Conservation (phyloP, 2,888 invertebrate species). For the Trissolcus japonicus region DNA sequence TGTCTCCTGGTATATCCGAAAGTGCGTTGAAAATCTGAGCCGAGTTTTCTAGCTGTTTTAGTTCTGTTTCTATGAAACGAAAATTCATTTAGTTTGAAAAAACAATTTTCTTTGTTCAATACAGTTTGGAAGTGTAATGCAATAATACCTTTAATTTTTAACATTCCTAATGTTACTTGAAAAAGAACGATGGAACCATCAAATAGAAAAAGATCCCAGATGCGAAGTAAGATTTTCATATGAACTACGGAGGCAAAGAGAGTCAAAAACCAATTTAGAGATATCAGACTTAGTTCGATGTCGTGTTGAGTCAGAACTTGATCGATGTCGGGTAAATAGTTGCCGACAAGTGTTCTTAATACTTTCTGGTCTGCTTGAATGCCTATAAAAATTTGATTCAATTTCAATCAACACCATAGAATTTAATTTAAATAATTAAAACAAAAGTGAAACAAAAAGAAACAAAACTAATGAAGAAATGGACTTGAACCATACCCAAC, state of each 20-base stretch:
- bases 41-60: constrained; percentile 93
- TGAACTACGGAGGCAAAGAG: constrained; percentile 97
- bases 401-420: neutral
- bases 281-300: constrained; percentile 95
- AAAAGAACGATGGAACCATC: constrained; percentile 97
- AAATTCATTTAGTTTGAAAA: neutral
- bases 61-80: constrained; percentile 81
- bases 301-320: constrained; percentile 95
- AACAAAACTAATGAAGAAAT: no score
- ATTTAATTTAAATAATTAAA: neutral
- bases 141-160: constrained; percentile 84
- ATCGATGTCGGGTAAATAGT: constrained; percentile 92
- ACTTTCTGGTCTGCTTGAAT: constrained; percentile 98
- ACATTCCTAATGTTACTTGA: constrained; percentile 95
- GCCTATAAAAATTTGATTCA: constrained; percentile 76
- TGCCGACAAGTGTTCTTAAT: constrained; percentile 92
- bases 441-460: neutral
- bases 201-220: constrained; percentile 98
- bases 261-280: constrained; percentile 98
- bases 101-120: neutral
- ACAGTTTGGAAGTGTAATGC: neutral
- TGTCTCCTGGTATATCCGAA: constrained; percentile 95
- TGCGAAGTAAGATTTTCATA: constrained; percentile 92
- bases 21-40: constrained; percentile 98
- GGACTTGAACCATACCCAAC: constrained; percentile 78